Evolutionary conservation across 2,888 invertebrate species (phyloP).

Genomic region (Sphaeridia pumilis): DNA sequence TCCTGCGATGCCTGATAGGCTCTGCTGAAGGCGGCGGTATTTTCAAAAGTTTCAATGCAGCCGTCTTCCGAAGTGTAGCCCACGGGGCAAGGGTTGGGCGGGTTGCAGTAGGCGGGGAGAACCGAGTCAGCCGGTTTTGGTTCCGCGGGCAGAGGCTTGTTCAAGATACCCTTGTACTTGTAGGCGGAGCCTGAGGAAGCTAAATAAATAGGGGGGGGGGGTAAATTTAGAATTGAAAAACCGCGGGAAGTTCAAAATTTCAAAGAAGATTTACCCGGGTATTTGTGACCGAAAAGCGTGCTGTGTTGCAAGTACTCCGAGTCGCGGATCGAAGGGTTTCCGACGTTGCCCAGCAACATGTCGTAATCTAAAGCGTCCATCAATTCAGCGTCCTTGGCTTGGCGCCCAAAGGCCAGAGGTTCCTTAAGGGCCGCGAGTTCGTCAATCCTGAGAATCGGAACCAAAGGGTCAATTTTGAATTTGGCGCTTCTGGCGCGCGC

Average conservation of each 20-base stretch:
- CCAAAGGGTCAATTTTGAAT: too few relatives aligned
- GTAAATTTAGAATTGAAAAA: too few relatives aligned
- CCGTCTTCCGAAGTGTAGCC: constrained; percentile 83
- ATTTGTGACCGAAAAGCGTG: constrained; percentile 56
- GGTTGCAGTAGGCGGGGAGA: constrained; percentile 91
- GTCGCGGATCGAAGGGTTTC: constrained; percentile 73
- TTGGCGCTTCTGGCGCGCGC: too few relatives aligned
- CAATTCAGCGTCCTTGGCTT: constrained; percentile 31
- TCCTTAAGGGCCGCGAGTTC: constrained; percentile 17
- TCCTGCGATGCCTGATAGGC: constrained; percentile 74
- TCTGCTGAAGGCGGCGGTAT: constrained; percentile 88
- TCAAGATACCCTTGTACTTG: constrained; percentile 50
- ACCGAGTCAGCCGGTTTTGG: constrained; percentile 84
- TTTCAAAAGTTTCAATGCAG: constrained; percentile 83
- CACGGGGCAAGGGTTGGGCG: constrained; percentile 96
- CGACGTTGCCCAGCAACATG: constrained; percentile 53
- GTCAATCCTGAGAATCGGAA: constrained; percentile 24
- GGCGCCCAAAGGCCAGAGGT: constrained; percentile 19
- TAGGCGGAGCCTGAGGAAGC: too few relatives aligned
- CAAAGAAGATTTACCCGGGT: constrained; percentile 39
- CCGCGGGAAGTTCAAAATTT: too few relatives aligned
- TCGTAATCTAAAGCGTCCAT: constrained; percentile 54
- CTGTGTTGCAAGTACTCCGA: constrained; percentile 79
- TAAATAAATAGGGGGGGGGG: too few relatives aligned
- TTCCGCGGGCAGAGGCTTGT: constrained; percentile 55